A percentile compares a stretch with the other conserved stretches of the same genome.
Conservation (phyloP, 2,797 vertebrate species). For the Capromys pilorides region DNA sequence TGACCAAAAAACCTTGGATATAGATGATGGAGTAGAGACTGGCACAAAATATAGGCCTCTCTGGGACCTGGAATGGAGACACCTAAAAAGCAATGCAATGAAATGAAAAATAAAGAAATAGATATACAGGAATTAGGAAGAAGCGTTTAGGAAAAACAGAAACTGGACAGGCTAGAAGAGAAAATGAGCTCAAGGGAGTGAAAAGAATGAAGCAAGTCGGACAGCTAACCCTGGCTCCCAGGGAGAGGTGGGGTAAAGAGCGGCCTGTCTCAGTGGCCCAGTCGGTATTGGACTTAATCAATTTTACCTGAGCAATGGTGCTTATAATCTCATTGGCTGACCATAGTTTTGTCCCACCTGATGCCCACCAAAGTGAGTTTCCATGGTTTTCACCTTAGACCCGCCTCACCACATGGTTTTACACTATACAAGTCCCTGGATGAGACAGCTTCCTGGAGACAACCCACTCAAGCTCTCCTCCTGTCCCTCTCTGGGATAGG, state of each 20-base stretch:
- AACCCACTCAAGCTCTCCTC: no score
- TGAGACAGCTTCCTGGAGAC: no score
- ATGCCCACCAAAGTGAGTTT: no score
- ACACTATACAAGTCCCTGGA: no score
- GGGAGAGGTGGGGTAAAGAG: background rate
- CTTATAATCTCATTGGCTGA: no score
- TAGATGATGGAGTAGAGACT: background rate
- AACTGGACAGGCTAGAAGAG: background rate
- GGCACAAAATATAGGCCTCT: background rate
- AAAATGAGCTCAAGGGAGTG: background rate
- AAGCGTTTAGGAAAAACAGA: background rate
- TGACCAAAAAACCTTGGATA: background rate
- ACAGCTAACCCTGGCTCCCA: background rate
- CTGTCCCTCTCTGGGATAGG: no score
- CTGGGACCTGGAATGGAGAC: background rate
- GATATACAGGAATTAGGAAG: background rate
- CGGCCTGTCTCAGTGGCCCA: background rate
- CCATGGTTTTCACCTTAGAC: no score
- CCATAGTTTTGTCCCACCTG: no score
- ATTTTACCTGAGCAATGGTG: no score
- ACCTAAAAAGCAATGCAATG: background rate
- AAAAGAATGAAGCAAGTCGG: background rate
- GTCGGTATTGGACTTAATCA: no score
- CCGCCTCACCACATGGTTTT: no score
- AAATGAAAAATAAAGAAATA: background rate